These are phyloP conservation scores for Hyla sarda DNA, from an alignment of 2,113 vertebrate genomes.

Conservation along the genomic window DNA sequence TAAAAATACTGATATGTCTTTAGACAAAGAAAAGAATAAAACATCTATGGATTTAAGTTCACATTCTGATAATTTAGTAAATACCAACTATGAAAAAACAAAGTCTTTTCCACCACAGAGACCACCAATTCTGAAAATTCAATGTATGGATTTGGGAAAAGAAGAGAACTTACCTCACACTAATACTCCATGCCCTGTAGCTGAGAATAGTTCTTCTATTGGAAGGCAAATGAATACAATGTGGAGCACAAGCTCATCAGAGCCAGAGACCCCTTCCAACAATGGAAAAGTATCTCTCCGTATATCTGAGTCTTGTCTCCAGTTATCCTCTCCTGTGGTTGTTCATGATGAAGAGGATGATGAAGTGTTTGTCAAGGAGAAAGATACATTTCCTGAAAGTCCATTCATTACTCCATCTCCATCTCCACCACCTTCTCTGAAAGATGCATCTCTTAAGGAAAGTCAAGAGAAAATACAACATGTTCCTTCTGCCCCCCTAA, in stretches of 20 bases:
- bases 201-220: constrained; percentile 53
- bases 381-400: constrained; percentile 1
- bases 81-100: constrained; percentile 64
- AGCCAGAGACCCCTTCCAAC: constrained; percentile 64
- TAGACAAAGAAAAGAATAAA: fast-evolving
- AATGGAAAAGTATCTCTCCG: constrained; percentile 71
- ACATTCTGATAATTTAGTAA: constrained; percentile 59
- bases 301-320: constrained; percentile 82
- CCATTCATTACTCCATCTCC: constrained; percentile 61
- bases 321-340: background rate
- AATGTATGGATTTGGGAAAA: constrained; percentile 52
- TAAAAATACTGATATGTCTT: constrained; percentile 24
- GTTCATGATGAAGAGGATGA: constrained; percentile 78
- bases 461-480: constrained; percentile 70
- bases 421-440: constrained; percentile 53
- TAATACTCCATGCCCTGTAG: fast-evolving
- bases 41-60: constrained; percentile 53
- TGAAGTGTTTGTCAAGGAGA: constrained; percentile 81
- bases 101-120: constrained; percentile 62
- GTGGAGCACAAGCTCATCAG: constrained; percentile 67
- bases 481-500: constrained; percentile 58
- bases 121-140: constrained; percentile 56
- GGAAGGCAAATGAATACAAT: constrained; percentile 60
- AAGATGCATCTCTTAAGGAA: constrained; percentile 47
- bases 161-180: constrained; percentile 53